Base-by-base conservation (phyloP, 1,140 invertebrate species). In the Drosophila trapezifrons region DNA sequence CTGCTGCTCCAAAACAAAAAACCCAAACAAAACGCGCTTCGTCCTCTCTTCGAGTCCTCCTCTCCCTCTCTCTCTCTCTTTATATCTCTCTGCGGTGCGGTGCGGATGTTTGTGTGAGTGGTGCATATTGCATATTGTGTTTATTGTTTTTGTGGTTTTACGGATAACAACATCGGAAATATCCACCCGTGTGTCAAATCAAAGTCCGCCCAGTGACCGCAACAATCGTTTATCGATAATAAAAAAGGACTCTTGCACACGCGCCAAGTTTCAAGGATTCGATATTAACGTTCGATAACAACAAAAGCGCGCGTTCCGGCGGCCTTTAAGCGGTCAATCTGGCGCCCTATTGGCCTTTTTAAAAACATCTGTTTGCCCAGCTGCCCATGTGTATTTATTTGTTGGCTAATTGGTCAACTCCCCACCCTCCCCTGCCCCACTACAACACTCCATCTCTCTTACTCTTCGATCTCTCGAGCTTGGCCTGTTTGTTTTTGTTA, bases 361-460 rank as follows among this genome's bases (percentile, higher is more conserved):
- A 22, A 76, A 72, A 87, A 87, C 82, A 86, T 86, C 83, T 86
- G 82, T 87, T 86, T 63, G 69, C 42, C 69, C 58, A 73, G 66
- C 63, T 67, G 45, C 63, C 72, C 72, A 74, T 78, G 80, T 72
- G 74, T 49, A 45, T 54, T 64, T 54, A 54, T 37, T 45, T 51
- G 60, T 27, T 51, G 74, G 63, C 74, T 54, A 76, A 67, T 76
- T 76, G 54, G 35, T 27, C 66, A 57, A 18, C 32, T 70, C 65
- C 60, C 56, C 35, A 13, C 57, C 27, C 22, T 4, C 15, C 35
- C 10, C 25, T 12, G 4, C 5, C 0, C 3, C 37, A 25, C 2
- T 12, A 13, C n/a, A 22, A 10, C 9, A 18, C n/a, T 45, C 38
- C 18, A 10, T 52, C 37, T 29, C 40, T 22, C 49, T n/a, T 27